Percentiles rank a stretch among this genome's conserved stretches.
phyloP scores from a whole-genome alignment of 30 jellyfish, hydroid and myxozoan genomes.

The Rhopilema esculentum region DNA sequence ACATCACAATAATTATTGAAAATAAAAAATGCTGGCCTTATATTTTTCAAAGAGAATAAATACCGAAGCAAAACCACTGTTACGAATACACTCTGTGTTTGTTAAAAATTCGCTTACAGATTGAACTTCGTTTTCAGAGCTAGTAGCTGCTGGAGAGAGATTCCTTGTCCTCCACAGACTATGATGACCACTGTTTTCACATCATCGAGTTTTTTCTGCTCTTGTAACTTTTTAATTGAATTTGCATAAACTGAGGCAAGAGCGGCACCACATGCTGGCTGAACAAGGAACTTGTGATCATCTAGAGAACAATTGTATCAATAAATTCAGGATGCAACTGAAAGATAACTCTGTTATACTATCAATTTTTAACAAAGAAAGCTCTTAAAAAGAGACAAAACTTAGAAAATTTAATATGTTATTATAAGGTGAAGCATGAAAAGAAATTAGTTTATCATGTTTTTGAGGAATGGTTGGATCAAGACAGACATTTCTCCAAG shows the following conservation, averaged over 20 bases:
- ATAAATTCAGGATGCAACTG: neutral
- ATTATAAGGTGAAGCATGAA: too few species aligned
- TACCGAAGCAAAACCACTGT: too few species aligned
- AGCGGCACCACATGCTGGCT: conserved; percentile 98
- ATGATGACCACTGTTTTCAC: conserved; percentile 71
- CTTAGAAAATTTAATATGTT: neutral
- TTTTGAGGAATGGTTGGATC: too few species aligned
- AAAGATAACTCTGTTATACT: neutral
- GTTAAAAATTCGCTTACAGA: neutral
- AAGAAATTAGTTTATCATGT: too few species aligned
- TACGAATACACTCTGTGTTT: too few species aligned
- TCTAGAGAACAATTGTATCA: conserved; percentile 16
- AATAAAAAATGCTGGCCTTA: too few species aligned
- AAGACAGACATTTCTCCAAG: too few species aligned
- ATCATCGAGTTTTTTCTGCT: conserved; percentile 31
- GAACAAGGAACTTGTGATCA: conserved; percentile 86
- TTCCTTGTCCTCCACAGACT: conserved; percentile 96
- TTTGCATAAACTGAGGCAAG: conserved; percentile 81
- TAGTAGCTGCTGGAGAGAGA: conserved; percentile 33
- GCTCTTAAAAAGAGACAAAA: neutral
- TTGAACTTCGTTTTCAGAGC: conserved; percentile 39
- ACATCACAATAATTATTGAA: too few species aligned
- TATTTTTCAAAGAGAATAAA: too few species aligned
- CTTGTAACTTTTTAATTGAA: conserved; percentile 23
- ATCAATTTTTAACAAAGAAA: too few species aligned